Base-by-base conservation (phyloP, 2,888 invertebrate species). In the Xanthia icteritia region DNA sequence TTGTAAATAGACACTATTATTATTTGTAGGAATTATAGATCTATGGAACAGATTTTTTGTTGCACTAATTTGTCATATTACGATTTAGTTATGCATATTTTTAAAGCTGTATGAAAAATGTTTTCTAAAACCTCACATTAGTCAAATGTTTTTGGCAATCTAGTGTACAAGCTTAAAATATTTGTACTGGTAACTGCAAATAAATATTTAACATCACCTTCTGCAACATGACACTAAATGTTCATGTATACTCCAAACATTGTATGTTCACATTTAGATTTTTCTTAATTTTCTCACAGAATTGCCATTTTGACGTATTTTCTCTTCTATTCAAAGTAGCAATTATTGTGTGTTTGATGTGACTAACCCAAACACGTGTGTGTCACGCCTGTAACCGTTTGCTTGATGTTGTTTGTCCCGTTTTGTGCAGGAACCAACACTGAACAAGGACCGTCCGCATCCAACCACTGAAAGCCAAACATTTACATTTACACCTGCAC, bases 371-470 rank as follows among this genome's bases (percentile, higher is more conserved):
- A 86, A 79, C 94, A 94, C 94, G 94, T 94, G 95, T 95, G 95
- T 95, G 94, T 92, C 94, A 94, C 93, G 96, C 96, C 94, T 93
- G 94, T 95, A 95, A 95, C 94, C 89, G 85, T 91, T 88, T 88
- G 96, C 96, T 96, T 95, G 95, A 95, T 94, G 94, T 94, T 86
- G 92, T 95, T 91, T 96, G 95, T 96, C 94, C 94, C 92, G 85
- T 93, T 58, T 92, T 95, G 94, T 91, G 90, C 96, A 96, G 96
- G 96, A 94, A 96, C 95, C 96, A 96, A 94, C 94, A 94, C 92
- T 88, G 96, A 96, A 77, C 94, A 94, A 91, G 96, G 96, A 91
- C 94, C 96, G 93, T 94, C 96, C 92, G 92, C 92, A 90, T 89
- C 92, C 86, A 93, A 93, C 93, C 94, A 96, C 93, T 96, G 94